Evolutionary conservation across 2,797 vertebrate genomes (phyloP), one percentile per base, ranked within the genome.

Genomic region (Forpus xanthops): DNA sequence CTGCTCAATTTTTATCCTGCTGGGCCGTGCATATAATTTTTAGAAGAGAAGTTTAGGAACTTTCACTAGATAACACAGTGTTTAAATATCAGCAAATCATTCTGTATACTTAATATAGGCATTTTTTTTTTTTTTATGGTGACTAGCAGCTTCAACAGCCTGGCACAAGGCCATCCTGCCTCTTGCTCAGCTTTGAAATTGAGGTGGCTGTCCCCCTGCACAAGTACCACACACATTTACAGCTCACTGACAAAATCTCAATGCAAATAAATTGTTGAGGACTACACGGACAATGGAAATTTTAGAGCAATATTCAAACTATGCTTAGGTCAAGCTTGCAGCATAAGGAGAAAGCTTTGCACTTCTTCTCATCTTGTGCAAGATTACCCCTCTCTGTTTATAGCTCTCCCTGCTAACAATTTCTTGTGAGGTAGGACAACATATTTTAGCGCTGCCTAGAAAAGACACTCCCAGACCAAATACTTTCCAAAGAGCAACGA

Each of bases 11-110:
- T 66, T 70, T 78, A 81, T 47, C 27, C 61, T 52, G 66, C 91
- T 66, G 53, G 78, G 60, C 56, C 72, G 72, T 66, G 76, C 53
- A 78, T 65, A 67, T 44, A 50, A 82, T 50, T 85, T 79, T 52
- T 88, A 70, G 75, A 90, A 84, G 52, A 86, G 35, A 45, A 17
- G 53, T 74, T 86, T 50, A 84, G 77, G 96, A 94, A 82, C 31
- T 12, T 64, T 75, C 82, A 79, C 81, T 84, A 85, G 87, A 83
- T 35, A 90, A 92, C 28, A 87, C 30, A 58, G 31, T 3, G 0
- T 24, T 74, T 53, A 33, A 67, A 24, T 31, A 42, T 7, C 45
- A 81, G 7, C 8, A 50, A 74, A 33, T 28, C 73, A 15, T 55
- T 76, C 19, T 31, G 7, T 18, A 19, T 15, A 18, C 12, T 58